A percentile compares a stretch with the other conserved stretches of the same genome.
phyloP scores from a whole-genome alignment of 2,888 invertebrate genomes.

The Petrolisthes cinctipes region DNA sequence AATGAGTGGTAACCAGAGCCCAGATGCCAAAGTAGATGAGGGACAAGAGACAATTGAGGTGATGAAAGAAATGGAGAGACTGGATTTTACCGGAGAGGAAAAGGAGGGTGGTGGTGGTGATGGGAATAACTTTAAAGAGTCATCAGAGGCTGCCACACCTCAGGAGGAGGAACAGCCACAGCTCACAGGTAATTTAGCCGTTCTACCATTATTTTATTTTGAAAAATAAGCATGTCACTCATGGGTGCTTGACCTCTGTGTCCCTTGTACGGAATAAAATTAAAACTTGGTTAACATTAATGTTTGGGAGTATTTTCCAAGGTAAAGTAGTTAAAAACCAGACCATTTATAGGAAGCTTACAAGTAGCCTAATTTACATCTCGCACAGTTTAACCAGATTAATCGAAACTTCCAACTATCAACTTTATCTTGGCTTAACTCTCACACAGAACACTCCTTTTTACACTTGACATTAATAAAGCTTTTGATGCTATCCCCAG shows the following conservation, averaged over 20 bases:
- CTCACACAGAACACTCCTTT: no score
- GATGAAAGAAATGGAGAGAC: conserved; percentile 14
- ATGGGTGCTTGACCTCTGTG: no score
- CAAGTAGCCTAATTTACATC: not conserved
- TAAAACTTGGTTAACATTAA: not conserved
- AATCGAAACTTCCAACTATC: no score
- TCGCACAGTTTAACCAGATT: not conserved
- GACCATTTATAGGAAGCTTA: not conserved
- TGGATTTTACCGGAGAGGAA: conserved; percentile 40
- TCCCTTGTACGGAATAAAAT: not conserved
- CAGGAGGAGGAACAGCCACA: not conserved
- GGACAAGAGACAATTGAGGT: conserved; percentile 9
- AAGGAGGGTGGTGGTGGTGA: not conserved
- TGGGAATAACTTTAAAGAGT: not conserved
- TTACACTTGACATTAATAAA: no score
- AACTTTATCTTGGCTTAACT: no score
- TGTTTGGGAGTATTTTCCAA: not conserved
- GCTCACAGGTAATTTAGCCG: not conserved
- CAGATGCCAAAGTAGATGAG: not conserved
- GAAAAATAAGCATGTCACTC: not conserved
- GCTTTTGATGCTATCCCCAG: no score
- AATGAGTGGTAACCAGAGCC: no score
- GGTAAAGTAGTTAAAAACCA: not conserved
- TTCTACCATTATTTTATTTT: not conserved
- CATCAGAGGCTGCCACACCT: conserved; percentile 8